Evolutionary conservation across 2,797 vertebrate genomes (phyloP).

Genomic region (Anomalospiza imberbis): DNA sequence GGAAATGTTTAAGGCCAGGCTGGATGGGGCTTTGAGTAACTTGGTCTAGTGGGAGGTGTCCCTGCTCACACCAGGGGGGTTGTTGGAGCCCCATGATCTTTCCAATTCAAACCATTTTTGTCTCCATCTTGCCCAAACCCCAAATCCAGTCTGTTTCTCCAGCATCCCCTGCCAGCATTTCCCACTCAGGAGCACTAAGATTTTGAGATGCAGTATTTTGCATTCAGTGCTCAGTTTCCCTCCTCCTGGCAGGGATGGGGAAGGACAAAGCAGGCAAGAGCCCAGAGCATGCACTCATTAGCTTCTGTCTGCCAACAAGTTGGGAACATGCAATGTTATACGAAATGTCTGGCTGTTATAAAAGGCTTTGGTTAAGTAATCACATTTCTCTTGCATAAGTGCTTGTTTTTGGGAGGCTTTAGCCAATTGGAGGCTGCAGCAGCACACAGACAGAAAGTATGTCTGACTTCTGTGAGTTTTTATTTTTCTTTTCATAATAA

Average conservation of each 20-base stretch:
- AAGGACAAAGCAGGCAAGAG: neutral
- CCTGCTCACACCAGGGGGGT: neutral
- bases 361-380: conserved; percentile 52
- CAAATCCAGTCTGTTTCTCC: neutral
- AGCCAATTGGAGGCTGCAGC: neutral
- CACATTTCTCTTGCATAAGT: conserved; percentile 50
- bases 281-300: neutral
- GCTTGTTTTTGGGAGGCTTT: conserved; percentile 32
- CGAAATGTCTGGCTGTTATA: neutral
- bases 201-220: neutral
- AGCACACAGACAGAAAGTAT: neutral
- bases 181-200: rapidly evolving
- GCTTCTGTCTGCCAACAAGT: neutral
- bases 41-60: neutral
- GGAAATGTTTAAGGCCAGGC: neutral
- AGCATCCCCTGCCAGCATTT: neutral
- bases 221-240: neutral
- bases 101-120: neutral
- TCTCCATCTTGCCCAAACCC: neutral
- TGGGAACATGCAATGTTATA: neutral
- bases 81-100: neutral
- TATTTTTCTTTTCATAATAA: neutral
- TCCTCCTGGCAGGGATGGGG: neutral
- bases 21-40: neutral
- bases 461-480: neutral